Percentiles rank a stretch among this genome's conserved stretches.
phyloP scores from a whole-genome alignment of 2,113 vertebrate genomes.

The Dromaius novaehollandiae region DNA sequence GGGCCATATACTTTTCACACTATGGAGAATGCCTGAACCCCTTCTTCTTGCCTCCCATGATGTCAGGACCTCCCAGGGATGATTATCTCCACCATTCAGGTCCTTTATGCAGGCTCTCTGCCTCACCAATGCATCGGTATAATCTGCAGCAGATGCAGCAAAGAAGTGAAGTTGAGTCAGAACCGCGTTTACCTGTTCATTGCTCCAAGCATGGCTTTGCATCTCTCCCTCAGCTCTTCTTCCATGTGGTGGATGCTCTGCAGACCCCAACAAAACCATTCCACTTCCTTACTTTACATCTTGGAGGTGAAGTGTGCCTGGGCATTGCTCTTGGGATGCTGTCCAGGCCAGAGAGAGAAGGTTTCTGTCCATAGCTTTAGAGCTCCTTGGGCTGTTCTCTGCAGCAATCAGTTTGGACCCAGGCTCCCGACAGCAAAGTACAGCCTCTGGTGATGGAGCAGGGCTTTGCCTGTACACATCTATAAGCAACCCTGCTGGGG shows the following conservation, averaged over 20 bases:
- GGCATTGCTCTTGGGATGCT: neutral
- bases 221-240: neutral
- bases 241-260: neutral
- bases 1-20: neutral
- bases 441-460: neutral
- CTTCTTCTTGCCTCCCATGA: neutral
- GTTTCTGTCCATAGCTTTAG: rapidly evolving
- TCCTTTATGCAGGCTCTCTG: neutral
- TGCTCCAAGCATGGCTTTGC: neutral
- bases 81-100: neutral
- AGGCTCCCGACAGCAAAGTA: neutral
- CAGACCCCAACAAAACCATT: neutral
- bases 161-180: neutral
- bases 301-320: rapidly evolving
- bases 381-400: neutral
- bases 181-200: neutral
- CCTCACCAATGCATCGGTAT: neutral
- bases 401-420: rapidly evolving
- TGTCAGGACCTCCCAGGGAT: neutral
- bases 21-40: neutral
- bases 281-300: neutral
- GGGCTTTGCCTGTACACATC: neutral
- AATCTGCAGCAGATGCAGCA: neutral
- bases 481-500: neutral
- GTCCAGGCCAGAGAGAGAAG: neutral